phyloP scores from a whole-genome alignment of 2,113 vertebrate species.

The Channa maculata region DNA sequence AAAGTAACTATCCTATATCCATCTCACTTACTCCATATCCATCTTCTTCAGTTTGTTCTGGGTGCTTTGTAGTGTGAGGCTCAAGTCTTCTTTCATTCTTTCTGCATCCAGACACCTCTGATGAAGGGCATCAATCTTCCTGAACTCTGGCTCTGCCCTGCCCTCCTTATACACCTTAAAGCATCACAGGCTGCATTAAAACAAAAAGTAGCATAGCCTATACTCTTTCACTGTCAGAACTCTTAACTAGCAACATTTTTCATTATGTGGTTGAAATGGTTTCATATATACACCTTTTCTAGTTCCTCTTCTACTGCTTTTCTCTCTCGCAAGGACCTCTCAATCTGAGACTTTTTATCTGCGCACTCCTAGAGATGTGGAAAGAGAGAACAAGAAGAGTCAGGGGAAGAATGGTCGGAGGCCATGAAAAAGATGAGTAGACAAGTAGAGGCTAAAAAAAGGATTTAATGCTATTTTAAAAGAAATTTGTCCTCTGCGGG shows the following conservation, averaged over 20 bases:
- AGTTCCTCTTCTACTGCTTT: conserved; percentile 93
- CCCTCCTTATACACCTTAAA: conserved; percentile 88
- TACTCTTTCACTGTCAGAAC: neutral
- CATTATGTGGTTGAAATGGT: neutral
- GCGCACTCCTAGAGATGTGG: conserved; percentile 87
- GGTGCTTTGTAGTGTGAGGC: conserved; percentile 86
- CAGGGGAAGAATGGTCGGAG: neutral
- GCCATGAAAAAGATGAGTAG: conserved; percentile 1
- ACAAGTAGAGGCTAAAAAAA: conserved; percentile 11
- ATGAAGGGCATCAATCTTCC: conserved; percentile 90
- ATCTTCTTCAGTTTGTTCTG: conserved; percentile 90
- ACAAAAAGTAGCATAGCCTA: neutral
- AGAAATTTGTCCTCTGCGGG: conserved; percentile 8
- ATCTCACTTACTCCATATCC: conserved; percentile 89
- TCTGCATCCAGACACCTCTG: conserved; percentile 90
- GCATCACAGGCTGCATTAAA: conserved; percentile 1
- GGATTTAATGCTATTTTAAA: conserved; percentile 38
- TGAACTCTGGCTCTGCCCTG: conserved; percentile 83
- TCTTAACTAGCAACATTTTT: neutral
- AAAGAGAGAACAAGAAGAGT: conserved; percentile 12
- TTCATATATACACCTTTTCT: conserved; percentile 85
- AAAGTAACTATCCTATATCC: neutral
- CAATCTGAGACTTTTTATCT: conserved; percentile 90
- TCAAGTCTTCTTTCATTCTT: conserved; percentile 87
- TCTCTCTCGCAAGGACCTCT: conserved; percentile 89